Evolutionary conservation across 1,140 invertebrate species (phyloP).

Genomic region (Drosophila bipectinata): DNA sequence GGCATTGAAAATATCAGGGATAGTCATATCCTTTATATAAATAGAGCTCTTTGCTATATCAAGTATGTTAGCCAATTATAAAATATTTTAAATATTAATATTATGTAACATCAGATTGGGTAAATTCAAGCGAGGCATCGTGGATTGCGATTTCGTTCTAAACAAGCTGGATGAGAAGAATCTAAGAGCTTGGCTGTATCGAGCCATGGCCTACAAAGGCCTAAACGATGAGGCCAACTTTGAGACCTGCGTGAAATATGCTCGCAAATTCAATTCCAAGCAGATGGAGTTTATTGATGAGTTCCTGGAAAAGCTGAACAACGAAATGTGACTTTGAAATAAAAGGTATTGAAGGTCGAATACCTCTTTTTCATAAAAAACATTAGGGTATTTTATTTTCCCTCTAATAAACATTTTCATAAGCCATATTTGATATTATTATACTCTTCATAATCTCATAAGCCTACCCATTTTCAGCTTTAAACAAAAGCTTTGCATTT

Average conservation of each 20-base stretch:
- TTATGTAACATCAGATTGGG: conserved; percentile 39
- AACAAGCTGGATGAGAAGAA: conserved; percentile 83
- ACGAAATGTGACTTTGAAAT: conserved; percentile 1
- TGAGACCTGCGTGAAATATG: conserved; percentile 80
- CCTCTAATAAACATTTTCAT: background rate
- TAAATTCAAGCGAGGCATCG: conserved; percentile 75
- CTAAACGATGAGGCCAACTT: conserved; percentile 74
- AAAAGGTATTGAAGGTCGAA: background rate
- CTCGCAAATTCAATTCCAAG: conserved; percentile 83
- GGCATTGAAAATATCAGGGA: conserved; percentile 91
- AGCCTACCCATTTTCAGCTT: conserved; percentile 34
- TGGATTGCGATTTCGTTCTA: conserved; percentile 80
- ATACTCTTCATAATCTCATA: conserved; percentile 22
- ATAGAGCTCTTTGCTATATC: conserved; percentile 87
- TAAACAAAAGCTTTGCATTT: conserved; percentile 1
- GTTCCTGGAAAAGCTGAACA: conserved; percentile 63
- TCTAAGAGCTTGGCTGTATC: conserved; percentile 78
- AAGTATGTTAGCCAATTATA: conserved; percentile 49
- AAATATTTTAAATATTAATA: background rate
- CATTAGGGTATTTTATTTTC: background rate
- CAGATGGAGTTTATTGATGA: conserved; percentile 75
- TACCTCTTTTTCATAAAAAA: background rate
- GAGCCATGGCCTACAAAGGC: conserved; percentile 75
- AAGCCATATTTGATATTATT: background rate
- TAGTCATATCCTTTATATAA: conserved; percentile 90